Conservation (phyloP, 2,888 invertebrate genomes). For the Idaea biselata region DNA sequence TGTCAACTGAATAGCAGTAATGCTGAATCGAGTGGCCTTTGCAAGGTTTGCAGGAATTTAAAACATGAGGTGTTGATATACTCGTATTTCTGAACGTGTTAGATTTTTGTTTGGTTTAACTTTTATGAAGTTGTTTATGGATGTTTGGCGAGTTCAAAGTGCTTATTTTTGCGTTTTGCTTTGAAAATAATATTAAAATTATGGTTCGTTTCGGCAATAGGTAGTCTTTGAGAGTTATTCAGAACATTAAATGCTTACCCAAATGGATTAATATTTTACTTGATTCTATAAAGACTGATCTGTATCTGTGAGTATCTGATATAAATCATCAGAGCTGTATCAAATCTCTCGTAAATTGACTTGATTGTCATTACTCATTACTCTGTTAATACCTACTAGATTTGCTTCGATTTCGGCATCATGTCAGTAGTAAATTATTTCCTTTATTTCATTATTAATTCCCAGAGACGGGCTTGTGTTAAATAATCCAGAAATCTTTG, state of each 20-base stretch:
- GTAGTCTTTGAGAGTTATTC: too few relatives aligned
- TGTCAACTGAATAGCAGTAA: slow-evolving; percentile 57
- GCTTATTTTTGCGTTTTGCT: slow-evolving; percentile 1
- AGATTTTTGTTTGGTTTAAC: slow-evolving; percentile 34
- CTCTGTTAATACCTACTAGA: too few relatives aligned
- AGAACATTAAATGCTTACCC: too few relatives aligned
- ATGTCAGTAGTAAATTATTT: too few relatives aligned
- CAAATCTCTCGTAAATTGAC: too few relatives aligned
- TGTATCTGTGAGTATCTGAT: too few relatives aligned
- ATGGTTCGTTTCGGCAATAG: slow-evolving; percentile 10
- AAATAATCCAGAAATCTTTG: background rate
- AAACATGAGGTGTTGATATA: slow-evolving; percentile 52
- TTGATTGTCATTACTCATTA: too few relatives aligned
- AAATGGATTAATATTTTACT: too few relatives aligned
- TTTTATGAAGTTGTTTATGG: slow-evolving; percentile 23
- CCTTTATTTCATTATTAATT: slow-evolving; percentile 1
- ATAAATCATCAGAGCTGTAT: too few relatives aligned
- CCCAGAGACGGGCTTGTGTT: background rate
- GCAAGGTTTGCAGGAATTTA: slow-evolving; percentile 59
- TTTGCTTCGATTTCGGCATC: too few relatives aligned
- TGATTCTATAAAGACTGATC: too few relatives aligned
- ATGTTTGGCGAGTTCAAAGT: slow-evolving; percentile 3
- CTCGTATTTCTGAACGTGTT: slow-evolving; percentile 36
- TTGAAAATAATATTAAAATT: background rate
- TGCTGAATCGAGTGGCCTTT: slow-evolving; percentile 61